Evolutionary conservation across 1,140 invertebrate species (phyloP), one percentile per base, ranked within the genome.

Genomic region (Stenopsyche tienmushanensis): DNA sequence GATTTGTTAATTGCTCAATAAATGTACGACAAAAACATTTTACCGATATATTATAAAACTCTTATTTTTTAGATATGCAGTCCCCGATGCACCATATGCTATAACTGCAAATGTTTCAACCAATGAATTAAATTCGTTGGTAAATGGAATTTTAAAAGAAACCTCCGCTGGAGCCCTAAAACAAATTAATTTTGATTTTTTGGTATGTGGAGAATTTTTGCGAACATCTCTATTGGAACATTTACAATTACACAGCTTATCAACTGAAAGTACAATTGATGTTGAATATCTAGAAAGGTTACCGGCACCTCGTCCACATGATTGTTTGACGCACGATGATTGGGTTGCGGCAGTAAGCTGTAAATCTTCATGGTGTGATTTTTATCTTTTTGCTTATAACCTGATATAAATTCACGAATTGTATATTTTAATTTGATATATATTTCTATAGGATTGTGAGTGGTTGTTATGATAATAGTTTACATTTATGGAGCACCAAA

Each of bases 401-500:
- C 18, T 25, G 10, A 57, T 34, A 41, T 3, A 57, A 18, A 5
- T n/a, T n/a, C n/a, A 50, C 17, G 9, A 13, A 58, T 64, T 45
- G 29, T 64, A 47, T 50, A 9, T n/a, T n/a, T n/a, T n/a, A n/a
- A n/a, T n/a, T n/a, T n/a, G n/a, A n/a, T n/a, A n/a, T n/a, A 10
- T 24, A 63, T 49, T 59, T 62, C 68, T 74, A 65, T 72, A 93
- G 91, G 88, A 93, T 97, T 66, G 73, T 98, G 8, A 91, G 91
- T 59, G 96, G 96, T n/a, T 93, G 93, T 78, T 98, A 98, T 82
- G 96, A 98, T 76, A 91, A 93, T 75, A 93, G 92, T 39, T 73
- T 98, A 15, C 90, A 94, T 71, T 83, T 98, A 59, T 98, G 94
- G 94, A 90, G 86, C 13, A 82, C 81, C 3, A 90, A 91, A 80